Percentiles rank a stretch among this genome's conserved stretches.
phyloP scores from a whole-genome alignment of 2,888 invertebrate species.

The Hydrotaea cyrtoneurina region DNA sequence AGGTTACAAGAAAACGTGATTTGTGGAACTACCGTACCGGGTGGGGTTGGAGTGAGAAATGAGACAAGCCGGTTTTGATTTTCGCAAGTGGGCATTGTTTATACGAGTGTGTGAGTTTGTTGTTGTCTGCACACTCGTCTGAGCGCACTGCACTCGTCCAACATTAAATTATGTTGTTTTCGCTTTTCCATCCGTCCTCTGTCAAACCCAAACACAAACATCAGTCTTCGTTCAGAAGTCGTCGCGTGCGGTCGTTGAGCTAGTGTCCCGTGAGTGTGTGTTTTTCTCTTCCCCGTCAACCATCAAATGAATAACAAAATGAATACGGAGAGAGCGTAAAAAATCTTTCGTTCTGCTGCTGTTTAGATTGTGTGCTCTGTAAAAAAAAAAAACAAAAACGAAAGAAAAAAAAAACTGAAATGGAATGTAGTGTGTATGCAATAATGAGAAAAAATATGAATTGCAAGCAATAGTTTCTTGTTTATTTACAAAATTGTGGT shows the following conservation, averaged over 20 bases:
- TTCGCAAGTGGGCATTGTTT: not conserved
- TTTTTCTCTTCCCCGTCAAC: slow-evolving; percentile 26
- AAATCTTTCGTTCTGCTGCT: not conserved
- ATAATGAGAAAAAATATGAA: not conserved
- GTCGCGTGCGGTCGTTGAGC: slow-evolving; percentile 65
- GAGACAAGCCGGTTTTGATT: slow-evolving; percentile 1
- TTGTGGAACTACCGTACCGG: not conserved
- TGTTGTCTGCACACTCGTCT: not conserved
- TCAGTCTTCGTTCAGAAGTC: slow-evolving; percentile 66
- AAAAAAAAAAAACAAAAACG: not conserved
- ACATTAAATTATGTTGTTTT: slow-evolving; percentile 10
- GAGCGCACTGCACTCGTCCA: not conserved
- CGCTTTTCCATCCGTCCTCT: not conserved
- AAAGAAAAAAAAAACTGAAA: slow-evolving; percentile 4
- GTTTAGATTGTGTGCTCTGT: not conserved
- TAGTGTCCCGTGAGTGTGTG: slow-evolving; percentile 46
- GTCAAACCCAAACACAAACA: not conserved
- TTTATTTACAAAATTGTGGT: not conserved
- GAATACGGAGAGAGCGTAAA: slow-evolving; percentile 22
- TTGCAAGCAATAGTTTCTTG: not conserved
- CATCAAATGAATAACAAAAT: not conserved
- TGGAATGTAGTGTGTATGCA: not conserved
- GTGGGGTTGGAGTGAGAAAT: not conserved
- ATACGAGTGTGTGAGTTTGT: not conserved
- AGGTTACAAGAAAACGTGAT: not conserved